These are phyloP conservation scores for Heteractis magnifica DNA, from an alignment of 92 coral and sea anemone species.

Conservation along the genomic window DNA sequence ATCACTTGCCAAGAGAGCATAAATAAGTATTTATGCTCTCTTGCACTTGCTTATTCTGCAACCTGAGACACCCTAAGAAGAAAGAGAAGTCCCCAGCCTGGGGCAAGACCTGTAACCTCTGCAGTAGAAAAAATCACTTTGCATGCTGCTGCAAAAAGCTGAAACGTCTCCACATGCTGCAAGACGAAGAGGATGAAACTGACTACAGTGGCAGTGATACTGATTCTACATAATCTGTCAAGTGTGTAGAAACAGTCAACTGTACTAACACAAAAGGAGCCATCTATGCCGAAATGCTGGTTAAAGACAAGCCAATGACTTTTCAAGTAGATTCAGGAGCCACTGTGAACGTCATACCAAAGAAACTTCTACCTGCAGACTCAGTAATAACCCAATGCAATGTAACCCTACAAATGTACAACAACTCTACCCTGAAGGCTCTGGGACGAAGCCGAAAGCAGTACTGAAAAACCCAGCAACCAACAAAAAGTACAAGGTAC, in stretches of 20 bases:
- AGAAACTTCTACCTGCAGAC: neutral
- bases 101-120: neutral
- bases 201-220: neutral
- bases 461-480: neutral
- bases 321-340: neutral
- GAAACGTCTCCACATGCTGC: neutral
- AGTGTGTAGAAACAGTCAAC: neutral
- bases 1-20: too few species aligned
- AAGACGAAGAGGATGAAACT: neutral
- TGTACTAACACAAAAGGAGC: neutral
- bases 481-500: neutral
- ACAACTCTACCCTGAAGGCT: neutral
- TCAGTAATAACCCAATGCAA: neutral
- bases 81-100: neutral
- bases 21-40: too few species aligned
- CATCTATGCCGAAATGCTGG: neutral
- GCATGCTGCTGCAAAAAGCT: neutral
- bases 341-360: neutral
- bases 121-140: neutral
- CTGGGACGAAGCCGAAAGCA: neutral
- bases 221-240: neutral
- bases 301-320: slow-evolving; percentile 1
- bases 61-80: neutral
- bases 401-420: neutral
- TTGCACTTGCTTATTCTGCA: slow-evolving; percentile 3